Evolutionary conservation across 2,113 vertebrate genomes (phyloP).

Genomic region (Mugil cephalus): DNA sequence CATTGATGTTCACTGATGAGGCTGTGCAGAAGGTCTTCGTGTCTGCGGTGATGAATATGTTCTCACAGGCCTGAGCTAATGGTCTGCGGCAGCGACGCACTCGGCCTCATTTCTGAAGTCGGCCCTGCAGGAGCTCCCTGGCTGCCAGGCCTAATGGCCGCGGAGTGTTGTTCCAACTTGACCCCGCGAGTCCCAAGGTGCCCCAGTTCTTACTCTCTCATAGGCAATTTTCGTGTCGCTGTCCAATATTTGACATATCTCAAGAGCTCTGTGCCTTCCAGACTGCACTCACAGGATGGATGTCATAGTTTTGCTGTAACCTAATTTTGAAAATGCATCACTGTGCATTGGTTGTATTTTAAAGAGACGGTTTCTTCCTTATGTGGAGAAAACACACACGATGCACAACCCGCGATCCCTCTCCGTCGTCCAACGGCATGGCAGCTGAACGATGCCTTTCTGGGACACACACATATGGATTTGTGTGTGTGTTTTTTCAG

Average conservation of each 20-base stretch:
- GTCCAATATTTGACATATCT: slow-evolving; percentile 61
- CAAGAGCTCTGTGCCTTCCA: slow-evolving; percentile 55
- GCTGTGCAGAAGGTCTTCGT: slow-evolving; percentile 4
- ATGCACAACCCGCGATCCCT: slow-evolving; percentile 26
- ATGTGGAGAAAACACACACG: slow-evolving; percentile 41
- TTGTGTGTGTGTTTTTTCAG: slow-evolving; percentile 51
- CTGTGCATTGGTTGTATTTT: slow-evolving; percentile 8
- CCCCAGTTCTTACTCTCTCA: slow-evolving; percentile 55
- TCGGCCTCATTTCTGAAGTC: slow-evolving; percentile 35
- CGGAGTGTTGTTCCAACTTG: slow-evolving; percentile 66
- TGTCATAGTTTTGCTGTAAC: slow-evolving; percentile 41
- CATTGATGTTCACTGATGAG: slow-evolving; percentile 48
- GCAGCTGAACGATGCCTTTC: slow-evolving; percentile 6
- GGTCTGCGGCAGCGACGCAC: slow-evolving; percentile 19
- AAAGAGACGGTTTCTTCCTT: slow-evolving; percentile 51
- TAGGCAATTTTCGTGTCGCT: slow-evolving; percentile 69
- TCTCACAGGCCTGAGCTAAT: slow-evolving; percentile 39
- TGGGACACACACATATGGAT: slow-evolving; percentile 29
- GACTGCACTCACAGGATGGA: slow-evolving; percentile 14
- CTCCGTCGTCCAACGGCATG: slow-evolving; percentile 18
- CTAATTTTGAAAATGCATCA: slow-evolving; percentile 39
- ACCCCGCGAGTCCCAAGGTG: slow-evolving; percentile 52
- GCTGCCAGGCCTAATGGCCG: slow-evolving; percentile 47
- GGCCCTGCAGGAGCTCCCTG: slow-evolving; percentile 40
- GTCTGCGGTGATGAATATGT: slow-evolving; percentile 51